Base-by-base conservation (phyloP, 2,888 invertebrate species). In the Acronicta leporina region DNA sequence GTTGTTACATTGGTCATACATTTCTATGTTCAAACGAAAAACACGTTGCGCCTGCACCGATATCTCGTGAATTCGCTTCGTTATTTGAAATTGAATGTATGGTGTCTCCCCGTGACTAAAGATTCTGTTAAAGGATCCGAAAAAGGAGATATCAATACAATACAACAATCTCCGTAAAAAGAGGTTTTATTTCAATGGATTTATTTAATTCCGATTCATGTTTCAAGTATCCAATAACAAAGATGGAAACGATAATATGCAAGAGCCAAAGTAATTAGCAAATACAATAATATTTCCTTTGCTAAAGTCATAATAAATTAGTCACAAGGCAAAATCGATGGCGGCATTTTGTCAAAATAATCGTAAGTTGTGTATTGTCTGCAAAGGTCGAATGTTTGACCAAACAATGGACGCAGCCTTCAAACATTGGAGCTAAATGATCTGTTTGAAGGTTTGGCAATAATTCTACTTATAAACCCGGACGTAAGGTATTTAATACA, bases 401-500 rank as follows among this genome's bases (percentile, higher is more conserved):
- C 59, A 47, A 64, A 72, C 67, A 76, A 72, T 72, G 45, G 63
- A 51, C 50, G n/a, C 27, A 58, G 54, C 78, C 78, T 78, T 78
- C 68, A 54, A 68, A 55, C 52, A 27, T 57, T 47, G 45, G 16
- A 51, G 35, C 58, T 49, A 70, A 70, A 54, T 60, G 40, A 55
- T 62, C 27, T 14, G 45, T 47, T 49, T 67, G 63, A 77, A 77
- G 74, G 77, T 59, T 52, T 52, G 13, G 30, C 61, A 69, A 64
- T 73, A 69, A 59, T 38, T 33, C 46, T 59, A 55, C 57, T 59
- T 38, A 56, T 41, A 45, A 56, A 73, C 41, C 44, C 70, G 77
- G 70, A 75, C 64, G 44, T 56, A 33, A 66, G 52, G 59, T 46
- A 30, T n/a, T n/a, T n/a, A n/a, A n/a, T 30, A 30, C 30, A 9